Conservation (phyloP, 2,888 invertebrate genomes). For the Hemithea aestivaria region DNA sequence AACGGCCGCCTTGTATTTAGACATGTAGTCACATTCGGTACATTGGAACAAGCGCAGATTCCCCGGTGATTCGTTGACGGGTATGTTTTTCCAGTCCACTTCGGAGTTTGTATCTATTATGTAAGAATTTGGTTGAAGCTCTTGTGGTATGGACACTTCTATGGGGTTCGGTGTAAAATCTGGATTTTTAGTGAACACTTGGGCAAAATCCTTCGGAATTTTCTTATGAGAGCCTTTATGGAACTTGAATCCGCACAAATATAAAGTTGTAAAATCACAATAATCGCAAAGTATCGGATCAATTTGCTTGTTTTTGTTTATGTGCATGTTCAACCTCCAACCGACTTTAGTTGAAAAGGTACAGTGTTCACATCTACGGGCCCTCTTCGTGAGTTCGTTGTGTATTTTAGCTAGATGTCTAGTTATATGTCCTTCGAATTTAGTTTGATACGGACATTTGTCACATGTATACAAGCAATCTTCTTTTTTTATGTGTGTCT, state of each 20-base stretch:
- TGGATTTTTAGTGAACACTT: constrained; percentile 6
- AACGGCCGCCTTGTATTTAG: constrained; percentile 57
- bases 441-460: constrained; percentile 52
- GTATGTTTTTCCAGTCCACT: constrained; percentile 50
- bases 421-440: constrained; percentile 52
- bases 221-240: constrained; percentile 39
- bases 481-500: constrained; percentile 33
- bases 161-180: neutral
- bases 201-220: constrained; percentile 3
- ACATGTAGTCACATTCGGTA: constrained; percentile 45
- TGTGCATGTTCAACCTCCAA: constrained; percentile 55
- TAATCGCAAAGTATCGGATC: constrained; percentile 37
- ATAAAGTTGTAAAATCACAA: constrained; percentile 49
- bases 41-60: constrained; percentile 52
- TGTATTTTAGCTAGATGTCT: constrained; percentile 57
- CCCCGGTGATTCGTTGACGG: constrained; percentile 43
- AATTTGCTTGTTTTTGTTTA: constrained; percentile 42
- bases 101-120: constrained; percentile 41
- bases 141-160: no score
- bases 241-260: constrained; percentile 48
- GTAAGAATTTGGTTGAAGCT: constrained; percentile 26
- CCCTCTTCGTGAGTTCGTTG: constrained; percentile 47
- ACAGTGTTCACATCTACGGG: constrained; percentile 48
- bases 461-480: constrained; percentile 42
- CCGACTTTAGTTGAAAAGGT: constrained; percentile 49